Evolutionary conservation across 2,113 vertebrate genomes (phyloP).

Genomic region (Dryoscopus gambensis): DNA sequence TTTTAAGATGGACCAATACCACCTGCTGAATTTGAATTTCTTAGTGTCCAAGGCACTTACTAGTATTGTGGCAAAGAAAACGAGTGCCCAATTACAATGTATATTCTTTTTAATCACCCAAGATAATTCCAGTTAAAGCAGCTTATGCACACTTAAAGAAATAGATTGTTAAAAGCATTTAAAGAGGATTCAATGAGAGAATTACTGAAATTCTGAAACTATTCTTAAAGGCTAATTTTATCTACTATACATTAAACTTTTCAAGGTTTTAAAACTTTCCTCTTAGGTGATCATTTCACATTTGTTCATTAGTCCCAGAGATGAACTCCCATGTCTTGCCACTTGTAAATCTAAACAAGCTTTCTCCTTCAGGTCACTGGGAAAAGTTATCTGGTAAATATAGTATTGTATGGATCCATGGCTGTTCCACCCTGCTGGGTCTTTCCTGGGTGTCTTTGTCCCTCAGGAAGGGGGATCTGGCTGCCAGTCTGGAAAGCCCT

Average conservation of each 20-base stretch:
- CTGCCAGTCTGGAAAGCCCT: neutral
- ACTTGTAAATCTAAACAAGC: neutral
- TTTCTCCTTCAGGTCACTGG: neutral
- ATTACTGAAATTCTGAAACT: neutral
- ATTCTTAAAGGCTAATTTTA: neutral
- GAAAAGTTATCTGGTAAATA: neutral
- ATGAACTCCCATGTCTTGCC: neutral
- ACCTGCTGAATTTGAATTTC: neutral
- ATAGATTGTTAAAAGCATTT: neutral
- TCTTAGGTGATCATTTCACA: neutral
- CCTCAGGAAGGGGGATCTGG: neutral
- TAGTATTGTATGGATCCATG: neutral
- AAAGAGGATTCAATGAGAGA: neutral
- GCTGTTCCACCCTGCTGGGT: neutral
- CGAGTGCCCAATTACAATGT: fast-evolving
- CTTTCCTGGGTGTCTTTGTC: neutral
- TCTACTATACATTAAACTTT: neutral
- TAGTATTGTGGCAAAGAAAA: neutral
- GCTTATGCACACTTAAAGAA: neutral
- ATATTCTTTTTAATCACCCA: neutral
- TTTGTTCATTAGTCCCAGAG: neutral
- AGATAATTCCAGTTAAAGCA: neutral
- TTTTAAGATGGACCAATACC: constrained; percentile 13
- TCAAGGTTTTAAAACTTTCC: neutral
- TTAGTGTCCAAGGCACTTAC: neutral